Evolutionary conservation across 2,797 vertebrate species (phyloP).

Genomic region (Ispidina lecontei): DNA sequence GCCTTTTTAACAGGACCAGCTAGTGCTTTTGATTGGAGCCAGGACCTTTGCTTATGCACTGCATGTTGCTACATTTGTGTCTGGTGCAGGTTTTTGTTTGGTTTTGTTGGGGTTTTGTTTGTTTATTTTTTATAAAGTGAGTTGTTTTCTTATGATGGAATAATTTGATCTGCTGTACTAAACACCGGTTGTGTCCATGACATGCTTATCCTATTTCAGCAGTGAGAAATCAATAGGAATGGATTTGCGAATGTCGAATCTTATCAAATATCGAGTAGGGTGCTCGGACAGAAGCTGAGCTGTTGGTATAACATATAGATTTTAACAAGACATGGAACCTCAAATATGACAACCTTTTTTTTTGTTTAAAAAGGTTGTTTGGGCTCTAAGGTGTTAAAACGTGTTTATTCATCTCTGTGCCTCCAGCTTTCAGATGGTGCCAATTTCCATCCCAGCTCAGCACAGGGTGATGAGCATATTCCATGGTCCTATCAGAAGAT

Average conservation of each 20-base stretch:
- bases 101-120: background rate
- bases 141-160: slow-evolving; percentile 45
- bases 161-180: slow-evolving; percentile 49
- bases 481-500: slow-evolving; percentile 55
- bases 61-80: background rate
- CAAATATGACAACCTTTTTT: slow-evolving; percentile 13
- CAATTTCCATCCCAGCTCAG: slow-evolving; percentile 39
- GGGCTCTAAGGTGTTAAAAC: slow-evolving; percentile 29
- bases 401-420: background rate
- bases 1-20: background rate
- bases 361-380: background rate
- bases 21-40: background rate
- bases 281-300: slow-evolving; percentile 33
- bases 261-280: slow-evolving; percentile 64
- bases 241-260: slow-evolving; percentile 75
- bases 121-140: slow-evolving; percentile 29
- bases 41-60: background rate
- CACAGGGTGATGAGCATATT: slow-evolving; percentile 12
- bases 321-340: slow-evolving; percentile 30
- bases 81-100: background rate
- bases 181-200: slow-evolving; percentile 45
- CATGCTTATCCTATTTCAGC: slow-evolving; percentile 62
- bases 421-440: slow-evolving; percentile 11
- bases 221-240: slow-evolving; percentile 73
- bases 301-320: slow-evolving; percentile 48